Conservation (phyloP, 2,888 invertebrate species). For the Glyphotaelius pellucidus region DNA sequence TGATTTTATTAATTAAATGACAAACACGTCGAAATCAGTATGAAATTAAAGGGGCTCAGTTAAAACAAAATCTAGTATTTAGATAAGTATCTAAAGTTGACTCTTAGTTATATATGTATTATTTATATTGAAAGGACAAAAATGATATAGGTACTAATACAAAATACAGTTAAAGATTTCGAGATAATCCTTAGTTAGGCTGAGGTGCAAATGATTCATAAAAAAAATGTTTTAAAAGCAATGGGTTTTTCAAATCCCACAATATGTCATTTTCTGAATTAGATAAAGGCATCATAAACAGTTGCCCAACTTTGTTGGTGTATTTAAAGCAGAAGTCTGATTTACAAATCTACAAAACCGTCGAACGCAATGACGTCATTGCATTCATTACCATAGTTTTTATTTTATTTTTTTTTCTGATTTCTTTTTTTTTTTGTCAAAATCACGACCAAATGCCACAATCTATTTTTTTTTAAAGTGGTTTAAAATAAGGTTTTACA, state of each 20-base stretch:
- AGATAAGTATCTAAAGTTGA: background rate
- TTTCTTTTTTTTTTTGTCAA: background rate
- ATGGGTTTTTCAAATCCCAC: no score
- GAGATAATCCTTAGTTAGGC: no score
- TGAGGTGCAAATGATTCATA: no score
- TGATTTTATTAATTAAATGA: background rate
- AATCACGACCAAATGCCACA: no score
- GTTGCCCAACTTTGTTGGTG: no score
- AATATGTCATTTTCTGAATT: no score
- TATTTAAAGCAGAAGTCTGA: background rate
- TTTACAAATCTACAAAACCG: background rate
- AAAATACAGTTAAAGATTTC: background rate
- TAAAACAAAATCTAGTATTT: background rate
- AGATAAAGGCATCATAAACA: no score
- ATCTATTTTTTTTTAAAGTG: no score
- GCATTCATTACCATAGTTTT: background rate
- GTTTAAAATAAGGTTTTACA: no score
- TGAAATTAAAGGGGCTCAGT: background rate
- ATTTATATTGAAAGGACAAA: no score
- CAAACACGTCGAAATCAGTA: background rate
- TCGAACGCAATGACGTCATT: background rate
- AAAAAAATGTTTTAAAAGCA: no score
- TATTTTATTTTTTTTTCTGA: no score
- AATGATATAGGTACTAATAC: background rate
- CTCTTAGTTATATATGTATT: background rate